A percentile compares a stretch with the other conserved stretches of the same genome.
Conservation (phyloP, 2,113 vertebrate genomes). For the Limanda limanda region DNA sequence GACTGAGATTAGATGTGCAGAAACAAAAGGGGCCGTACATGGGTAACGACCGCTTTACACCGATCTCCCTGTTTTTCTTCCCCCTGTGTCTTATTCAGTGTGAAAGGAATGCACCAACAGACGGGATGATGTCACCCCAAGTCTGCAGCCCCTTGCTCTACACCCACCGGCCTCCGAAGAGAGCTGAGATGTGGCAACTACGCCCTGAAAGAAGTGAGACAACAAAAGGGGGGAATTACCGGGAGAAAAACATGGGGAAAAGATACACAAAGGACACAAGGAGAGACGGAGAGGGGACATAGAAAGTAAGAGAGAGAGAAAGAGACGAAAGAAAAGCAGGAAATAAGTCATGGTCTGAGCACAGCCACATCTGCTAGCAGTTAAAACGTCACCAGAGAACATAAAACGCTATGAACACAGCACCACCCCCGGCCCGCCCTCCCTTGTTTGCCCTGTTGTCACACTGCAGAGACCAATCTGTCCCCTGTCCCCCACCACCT, state of each 20-base stretch:
- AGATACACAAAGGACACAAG: neutral
- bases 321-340: slow-evolving; percentile 57
- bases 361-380: slow-evolving; percentile 74
- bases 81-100: slow-evolving; percentile 58
- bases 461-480: slow-evolving; percentile 42
- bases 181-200: slow-evolving; percentile 38
- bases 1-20: slow-evolving; percentile 43
- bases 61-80: slow-evolving; percentile 41
- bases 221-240: neutral
- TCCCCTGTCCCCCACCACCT: slow-evolving; percentile 42
- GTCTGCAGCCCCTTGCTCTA: slow-evolving; percentile 59
- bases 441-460: slow-evolving; percentile 35
- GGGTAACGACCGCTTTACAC: slow-evolving; percentile 29
- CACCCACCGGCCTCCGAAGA: slow-evolving; percentile 25
- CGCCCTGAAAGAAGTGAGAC: slow-evolving; percentile 4
- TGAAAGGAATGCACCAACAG: slow-evolving; percentile 70
- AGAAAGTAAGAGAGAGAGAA: slow-evolving; percentile 8
- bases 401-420: slow-evolving; percentile 54
- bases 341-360: slow-evolving; percentile 66
- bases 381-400: slow-evolving; percentile 70
- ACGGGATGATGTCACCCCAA: slow-evolving; percentile 72
- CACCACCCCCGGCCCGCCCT: slow-evolving; percentile 26
- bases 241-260: neutral
- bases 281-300: neutral
- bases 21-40: slow-evolving; percentile 48